Percentiles rank a stretch among this genome's conserved stretches.
Conservation (phyloP, 2,113 vertebrate species). For the Tachycineta bicolor region DNA sequence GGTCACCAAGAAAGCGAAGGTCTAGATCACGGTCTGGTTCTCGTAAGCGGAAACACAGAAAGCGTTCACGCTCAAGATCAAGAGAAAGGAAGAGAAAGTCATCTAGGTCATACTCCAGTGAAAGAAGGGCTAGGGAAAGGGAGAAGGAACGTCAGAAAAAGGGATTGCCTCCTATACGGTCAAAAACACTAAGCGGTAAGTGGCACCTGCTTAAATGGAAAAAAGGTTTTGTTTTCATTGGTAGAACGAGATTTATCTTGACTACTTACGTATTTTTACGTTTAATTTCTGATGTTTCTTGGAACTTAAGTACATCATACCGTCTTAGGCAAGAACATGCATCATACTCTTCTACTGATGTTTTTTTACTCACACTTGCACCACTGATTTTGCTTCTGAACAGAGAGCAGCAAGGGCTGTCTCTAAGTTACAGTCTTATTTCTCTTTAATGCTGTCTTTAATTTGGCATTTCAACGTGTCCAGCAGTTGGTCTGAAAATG, state of each 20-base stretch:
- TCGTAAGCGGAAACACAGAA: slow-evolving; percentile 95
- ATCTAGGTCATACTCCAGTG: slow-evolving; percentile 93
- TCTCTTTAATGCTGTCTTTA: background rate
- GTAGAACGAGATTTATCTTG: background rate
- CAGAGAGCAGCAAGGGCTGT: background rate
- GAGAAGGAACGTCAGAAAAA: slow-evolving; percentile 98
- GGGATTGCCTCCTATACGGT: slow-evolving; percentile 91
- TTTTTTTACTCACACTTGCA: background rate
- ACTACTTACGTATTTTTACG: background rate
- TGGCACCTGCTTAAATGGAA: background rate
- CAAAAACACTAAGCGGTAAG: slow-evolving; percentile 93
- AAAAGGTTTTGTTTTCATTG: background rate
- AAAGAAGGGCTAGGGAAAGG: slow-evolving; percentile 89
- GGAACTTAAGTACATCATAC: background rate
- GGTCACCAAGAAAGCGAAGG: slow-evolving; percentile 93
- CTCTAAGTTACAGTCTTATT: background rate
- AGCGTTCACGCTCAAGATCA: slow-evolving; percentile 92
- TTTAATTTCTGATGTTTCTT: background rate
- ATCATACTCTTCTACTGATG: background rate
- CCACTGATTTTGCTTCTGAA: background rate
- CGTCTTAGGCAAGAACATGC: background rate
- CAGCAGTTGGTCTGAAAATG: background rate
- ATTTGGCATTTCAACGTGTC: background rate
- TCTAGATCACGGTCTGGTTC: slow-evolving; percentile 95
- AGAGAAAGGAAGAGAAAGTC: slow-evolving; percentile 95